These are phyloP conservation scores for Oscheius sp. DNA, from an alignment of 2,888 invertebrate genomes.

Conservation along the genomic window DNA sequence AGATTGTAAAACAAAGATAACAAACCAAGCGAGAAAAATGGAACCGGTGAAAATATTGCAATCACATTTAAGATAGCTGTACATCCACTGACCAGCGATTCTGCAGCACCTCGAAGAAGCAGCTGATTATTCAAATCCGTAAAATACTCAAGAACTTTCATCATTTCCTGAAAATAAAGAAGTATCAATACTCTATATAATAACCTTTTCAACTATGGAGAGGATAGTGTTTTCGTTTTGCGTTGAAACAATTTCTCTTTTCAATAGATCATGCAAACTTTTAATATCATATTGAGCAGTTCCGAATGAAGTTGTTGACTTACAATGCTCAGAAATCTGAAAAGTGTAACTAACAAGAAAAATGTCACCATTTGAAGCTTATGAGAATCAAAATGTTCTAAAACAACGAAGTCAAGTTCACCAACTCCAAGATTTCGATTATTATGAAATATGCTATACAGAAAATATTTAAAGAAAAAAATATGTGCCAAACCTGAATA, in stretches of 20 bases:
- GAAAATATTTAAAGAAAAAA: neutral
- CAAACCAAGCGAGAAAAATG: constrained; percentile 51
- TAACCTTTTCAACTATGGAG: constrained; percentile 14
- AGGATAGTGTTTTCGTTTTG: constrained; percentile 45
- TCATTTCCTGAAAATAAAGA: constrained; percentile 51
- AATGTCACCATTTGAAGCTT: constrained; percentile 41
- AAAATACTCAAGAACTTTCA: constrained; percentile 57
- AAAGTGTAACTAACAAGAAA: neutral
- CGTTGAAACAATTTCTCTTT: constrained; percentile 58
- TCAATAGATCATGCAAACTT: constrained; percentile 56
- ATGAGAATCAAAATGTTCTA: constrained; percentile 49
- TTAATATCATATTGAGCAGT: constrained; percentile 63
- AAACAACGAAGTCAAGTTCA: constrained; percentile 32
- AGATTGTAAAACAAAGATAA: neutral
- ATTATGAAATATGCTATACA: constrained; percentile 32
- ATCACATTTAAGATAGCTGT: constrained; percentile 62
- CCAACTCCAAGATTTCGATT: constrained; percentile 26
- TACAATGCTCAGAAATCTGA: constrained; percentile 48
- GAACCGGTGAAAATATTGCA: constrained; percentile 60
- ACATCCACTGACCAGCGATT: constrained; percentile 61
- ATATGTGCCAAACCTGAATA: too few relatives aligned
- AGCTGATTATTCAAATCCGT: constrained; percentile 57
- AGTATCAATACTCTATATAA: neutral
- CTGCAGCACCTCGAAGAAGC: constrained; percentile 46
- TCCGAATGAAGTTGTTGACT: constrained; percentile 48